Conservation (phyloP, 2,113 vertebrate genomes). For the Rissa tridactyla region DNA sequence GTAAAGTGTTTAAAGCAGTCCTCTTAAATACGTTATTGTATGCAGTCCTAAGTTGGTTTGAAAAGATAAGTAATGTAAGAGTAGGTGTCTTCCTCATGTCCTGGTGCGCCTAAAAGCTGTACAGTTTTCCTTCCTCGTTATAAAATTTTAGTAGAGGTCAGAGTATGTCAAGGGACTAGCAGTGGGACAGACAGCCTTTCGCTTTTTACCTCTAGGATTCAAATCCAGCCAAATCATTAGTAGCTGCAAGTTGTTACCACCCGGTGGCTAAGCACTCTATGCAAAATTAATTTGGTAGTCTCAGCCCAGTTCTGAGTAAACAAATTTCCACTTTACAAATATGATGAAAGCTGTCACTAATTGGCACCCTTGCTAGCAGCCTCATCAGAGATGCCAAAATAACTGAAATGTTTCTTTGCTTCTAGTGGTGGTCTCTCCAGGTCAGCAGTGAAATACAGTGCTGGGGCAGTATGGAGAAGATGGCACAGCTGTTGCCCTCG, state of each 20-base stretch:
- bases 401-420: background rate
- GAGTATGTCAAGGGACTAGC: background rate
- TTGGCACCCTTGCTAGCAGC: slow-evolving; percentile 36
- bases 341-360: slow-evolving; percentile 32
- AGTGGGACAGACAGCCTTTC: background rate
- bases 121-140: background rate
- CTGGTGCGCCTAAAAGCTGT: background rate
- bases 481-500: background rate
- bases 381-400: slow-evolving; percentile 12
- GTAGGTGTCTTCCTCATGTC: background rate
- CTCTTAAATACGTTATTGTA: background rate
- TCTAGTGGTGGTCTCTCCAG: background rate
- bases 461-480: background rate
- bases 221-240: background rate
- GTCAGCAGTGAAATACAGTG: background rate
- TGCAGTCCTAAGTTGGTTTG: background rate
- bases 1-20: background rate
- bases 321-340: slow-evolving; percentile 27
- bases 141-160: background rate
- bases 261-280: background rate
- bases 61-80: background rate
- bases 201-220: background rate
- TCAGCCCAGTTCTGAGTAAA: slow-evolving; percentile 12
- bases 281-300: background rate
- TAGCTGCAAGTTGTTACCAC: slow-evolving; percentile 35